Conservation (phyloP, 1,140 invertebrate genomes). For the Ips nitidus region DNA sequence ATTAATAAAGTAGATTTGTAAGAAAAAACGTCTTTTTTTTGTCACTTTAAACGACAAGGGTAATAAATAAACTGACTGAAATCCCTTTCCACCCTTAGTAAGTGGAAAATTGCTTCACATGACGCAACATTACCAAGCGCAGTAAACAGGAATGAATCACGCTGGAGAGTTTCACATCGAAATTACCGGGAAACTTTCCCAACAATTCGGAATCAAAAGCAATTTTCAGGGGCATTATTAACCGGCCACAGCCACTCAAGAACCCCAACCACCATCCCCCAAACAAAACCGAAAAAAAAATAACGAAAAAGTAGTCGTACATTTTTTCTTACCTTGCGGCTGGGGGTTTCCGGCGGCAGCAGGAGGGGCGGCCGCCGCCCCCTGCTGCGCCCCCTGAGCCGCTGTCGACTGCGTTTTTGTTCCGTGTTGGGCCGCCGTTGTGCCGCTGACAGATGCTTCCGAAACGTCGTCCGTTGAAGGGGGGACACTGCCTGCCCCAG, state of each 20-base stretch:
- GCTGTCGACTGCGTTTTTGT: conserved; percentile 53
- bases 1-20: too few species aligned
- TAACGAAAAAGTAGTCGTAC: conserved; percentile 39
- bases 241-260: conserved; percentile 5
- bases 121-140: too few species aligned
- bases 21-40: too few species aligned
- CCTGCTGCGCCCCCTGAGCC: conserved; percentile 35
- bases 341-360: conserved; percentile 63
- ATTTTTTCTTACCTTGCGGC: conserved; percentile 62
- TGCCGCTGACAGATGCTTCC: conserved; percentile 51
- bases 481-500: conserved; percentile 48
- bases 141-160: too few species aligned
- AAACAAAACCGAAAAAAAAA: conserved; percentile 14
- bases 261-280: conserved; percentile 1
- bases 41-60: too few species aligned
- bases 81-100: too few species aligned
- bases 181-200: too few species aligned
- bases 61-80: too few species aligned
- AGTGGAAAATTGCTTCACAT: too few species aligned
- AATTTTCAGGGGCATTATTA: too few species aligned
- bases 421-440: conserved; percentile 79
- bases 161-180: too few species aligned
- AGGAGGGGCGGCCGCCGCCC: conserved; percentile 20
- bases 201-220: too few species aligned
- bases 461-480: conserved; percentile 38